Evolutionary conservation across 2,888 invertebrate genomes (phyloP), one percentile per base, ranked within the genome.

Genomic region (Smittia aterrima): DNA sequence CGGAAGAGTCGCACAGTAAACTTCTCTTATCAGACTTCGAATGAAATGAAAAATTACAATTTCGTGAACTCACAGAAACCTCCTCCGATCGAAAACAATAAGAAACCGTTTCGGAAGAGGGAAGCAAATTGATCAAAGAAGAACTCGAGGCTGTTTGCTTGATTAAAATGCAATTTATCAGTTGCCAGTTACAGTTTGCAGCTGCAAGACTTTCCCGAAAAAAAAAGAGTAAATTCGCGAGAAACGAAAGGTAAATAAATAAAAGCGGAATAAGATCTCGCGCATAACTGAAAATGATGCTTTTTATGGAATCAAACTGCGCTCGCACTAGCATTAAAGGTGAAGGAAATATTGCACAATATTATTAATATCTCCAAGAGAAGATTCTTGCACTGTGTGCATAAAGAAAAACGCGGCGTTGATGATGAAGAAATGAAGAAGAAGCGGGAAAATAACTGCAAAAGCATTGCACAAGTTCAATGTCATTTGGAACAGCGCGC

Each of bases 271-370:
- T 58, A 58, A 58, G 58, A 58, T 58, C 38, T 38, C 9, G 38
- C 6, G 4, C 38, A 7, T 38, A 38, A 38, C 9, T 9, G 9
- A 38, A 38, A 38, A 9, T 9, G 38, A 38, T 53, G 53, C 53
- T 4, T 53, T 16, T 53, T 53, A n/a, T 53, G 13, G 53, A 7
- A 32, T 13, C 38, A 25, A 66, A 66, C 66, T 66, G 40, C 38
- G 66, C 40, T 66, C 66, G 38, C 24, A 18, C 22, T 40, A 38
- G 9, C 38, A 38, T 7, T 7, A 38, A 38, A 38, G 4, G 38
- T n/a, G n/a, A n/a, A n/a, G n/a, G n/a, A n/a, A n/a, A n/a, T 38
- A 66, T 66, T 66, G 66, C 66, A 66, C 66, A 66, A 66, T 66
- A 32, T 32, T n/a, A n/a, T n/a, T n/a, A n/a, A n/a, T n/a, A n/a